These are phyloP conservation scores for Diabrotica balteata DNA, from an alignment of 2,888 invertebrate genomes.

Conservation along the genomic window DNA sequence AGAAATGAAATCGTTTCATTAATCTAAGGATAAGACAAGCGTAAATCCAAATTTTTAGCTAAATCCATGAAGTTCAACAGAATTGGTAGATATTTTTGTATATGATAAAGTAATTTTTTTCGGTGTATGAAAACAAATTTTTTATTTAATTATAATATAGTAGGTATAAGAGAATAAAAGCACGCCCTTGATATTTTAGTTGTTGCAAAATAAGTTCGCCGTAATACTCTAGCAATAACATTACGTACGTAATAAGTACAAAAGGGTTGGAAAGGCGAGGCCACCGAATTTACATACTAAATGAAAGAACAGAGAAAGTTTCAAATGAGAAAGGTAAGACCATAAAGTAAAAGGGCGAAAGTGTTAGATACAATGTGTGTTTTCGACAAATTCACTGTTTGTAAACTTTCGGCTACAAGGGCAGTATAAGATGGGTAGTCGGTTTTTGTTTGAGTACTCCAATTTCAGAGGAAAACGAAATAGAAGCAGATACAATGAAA, in stretches of 20 bases:
- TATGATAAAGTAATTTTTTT: too few relatives aligned
- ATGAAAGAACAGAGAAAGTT: slow-evolving; percentile 15
- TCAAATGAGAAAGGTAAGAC: slow-evolving; percentile 6
- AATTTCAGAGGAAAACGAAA: neutral
- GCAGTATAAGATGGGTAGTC: slow-evolving; percentile 6
- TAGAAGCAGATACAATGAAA: too few relatives aligned
- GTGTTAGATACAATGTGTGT: slow-evolving; percentile 12
- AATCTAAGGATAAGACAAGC: too few relatives aligned
- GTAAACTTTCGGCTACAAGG: slow-evolving; percentile 14
- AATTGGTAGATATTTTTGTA: too few relatives aligned
- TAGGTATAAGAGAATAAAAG: too few relatives aligned
- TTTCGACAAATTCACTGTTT: slow-evolving; percentile 17
- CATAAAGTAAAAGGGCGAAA: slow-evolving; percentile 14
- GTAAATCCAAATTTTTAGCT: too few relatives aligned
- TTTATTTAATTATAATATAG: too few relatives aligned
- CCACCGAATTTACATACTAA: slow-evolving; percentile 15
- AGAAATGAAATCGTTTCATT: too few relatives aligned
- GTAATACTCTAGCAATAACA: slow-evolving; percentile 3
- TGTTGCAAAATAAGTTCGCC: slow-evolving; percentile 12
- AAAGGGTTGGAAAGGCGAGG: neutral
- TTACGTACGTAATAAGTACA: slow-evolving; percentile 9
- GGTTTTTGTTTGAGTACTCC: slow-evolving; percentile 14
- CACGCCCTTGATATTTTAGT: slow-evolving; percentile 6
- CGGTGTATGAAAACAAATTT: too few relatives aligned
- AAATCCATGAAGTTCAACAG: too few relatives aligned